Evolutionary conservation across 2,113 vertebrate genomes (phyloP).

Genomic region (Macrotis lagotis): DNA sequence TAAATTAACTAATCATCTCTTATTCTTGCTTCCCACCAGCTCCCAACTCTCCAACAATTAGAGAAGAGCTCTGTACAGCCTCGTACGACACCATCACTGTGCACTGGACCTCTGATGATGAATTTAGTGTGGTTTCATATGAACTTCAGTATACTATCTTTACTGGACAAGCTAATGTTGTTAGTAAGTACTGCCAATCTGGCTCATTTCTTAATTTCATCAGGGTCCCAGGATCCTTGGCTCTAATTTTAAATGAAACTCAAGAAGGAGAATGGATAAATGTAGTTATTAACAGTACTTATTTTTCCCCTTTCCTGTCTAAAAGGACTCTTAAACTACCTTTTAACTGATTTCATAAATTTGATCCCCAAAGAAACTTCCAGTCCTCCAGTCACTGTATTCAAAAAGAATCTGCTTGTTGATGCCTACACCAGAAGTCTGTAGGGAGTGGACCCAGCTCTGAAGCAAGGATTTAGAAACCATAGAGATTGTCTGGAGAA

Average conservation of each 20-base stretch:
- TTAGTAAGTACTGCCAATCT: slow-evolving; percentile 90
- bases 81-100: slow-evolving; percentile 98
- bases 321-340: background rate
- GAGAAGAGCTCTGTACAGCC: slow-evolving; percentile 97
- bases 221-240: background rate
- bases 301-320: slow-evolving; percentile 20
- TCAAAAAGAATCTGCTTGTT: background rate
- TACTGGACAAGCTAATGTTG: slow-evolving; percentile 95
- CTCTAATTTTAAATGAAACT: slow-evolving; percentile 11
- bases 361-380: background rate
- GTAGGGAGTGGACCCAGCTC: too few relatives aligned
- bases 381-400: background rate
- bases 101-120: slow-evolving; percentile 98
- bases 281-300: background rate
- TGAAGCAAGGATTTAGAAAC: background rate
- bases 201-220: slow-evolving; percentile 17
- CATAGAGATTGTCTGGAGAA: background rate
- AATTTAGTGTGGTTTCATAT: slow-evolving; percentile 97
- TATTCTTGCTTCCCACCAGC: slow-evolving; percentile 83
- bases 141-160: slow-evolving; percentile 98
- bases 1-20: slow-evolving; percentile 6
- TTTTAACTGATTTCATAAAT: background rate
- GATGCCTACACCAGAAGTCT: too few relatives aligned
- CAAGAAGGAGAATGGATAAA: slow-evolving; percentile 6
- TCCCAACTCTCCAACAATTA: slow-evolving; percentile 94